Evolutionary conservation across 2,797 vertebrate genomes (phyloP), one percentile per base, ranked within the genome.

Genomic region (Odontamblyopus lacepedii): DNA sequence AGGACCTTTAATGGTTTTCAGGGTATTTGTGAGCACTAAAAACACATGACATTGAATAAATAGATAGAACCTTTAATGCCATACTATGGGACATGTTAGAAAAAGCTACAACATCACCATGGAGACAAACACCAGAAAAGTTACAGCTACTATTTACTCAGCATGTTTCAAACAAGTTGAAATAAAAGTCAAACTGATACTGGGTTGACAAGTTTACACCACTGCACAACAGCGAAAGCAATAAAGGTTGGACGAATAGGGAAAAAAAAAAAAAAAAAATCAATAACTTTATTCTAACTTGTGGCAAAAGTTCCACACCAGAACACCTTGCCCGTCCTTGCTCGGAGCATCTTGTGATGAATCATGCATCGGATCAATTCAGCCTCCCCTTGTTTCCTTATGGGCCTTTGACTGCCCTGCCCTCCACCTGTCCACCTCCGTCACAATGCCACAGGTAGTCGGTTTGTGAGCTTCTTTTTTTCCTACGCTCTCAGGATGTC

Each of bases 301-400:
- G 12, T 67, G 12, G 62, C 67, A 86, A 85, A 29, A 83, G 83
- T 80, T 61, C 15, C 63, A 32, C 30, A 23, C 2, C 44, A 15
- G 71, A 69, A 66, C 72, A 86, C 86, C 85, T 92, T 89, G 76
- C 35, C 62, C 7, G 89, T 88, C 92, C 90, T 94, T 91, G 83
- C 78, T 88, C 83, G 79, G 78, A 78, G 75, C 78, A 72, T 72
- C 48, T 66, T 18, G 72, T 80, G 80, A 92, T 93, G 92, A 93
- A 93, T 93, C 91, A 93, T 91, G 90, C 89, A 92, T 89, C 7
- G 71, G 87, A 90, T 92, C 87, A 89, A 85, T 88, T 77, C 63
- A 71, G 78, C 66, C 5, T 29, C 71, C n/a, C 15, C 78, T 63
- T 7, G 44, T 35, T 51, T 79, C 83, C 83, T 88, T 77, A 27